Evolutionary conservation across 2,888 invertebrate genomes (phyloP).

Genomic region (Melanotus villosus): DNA sequence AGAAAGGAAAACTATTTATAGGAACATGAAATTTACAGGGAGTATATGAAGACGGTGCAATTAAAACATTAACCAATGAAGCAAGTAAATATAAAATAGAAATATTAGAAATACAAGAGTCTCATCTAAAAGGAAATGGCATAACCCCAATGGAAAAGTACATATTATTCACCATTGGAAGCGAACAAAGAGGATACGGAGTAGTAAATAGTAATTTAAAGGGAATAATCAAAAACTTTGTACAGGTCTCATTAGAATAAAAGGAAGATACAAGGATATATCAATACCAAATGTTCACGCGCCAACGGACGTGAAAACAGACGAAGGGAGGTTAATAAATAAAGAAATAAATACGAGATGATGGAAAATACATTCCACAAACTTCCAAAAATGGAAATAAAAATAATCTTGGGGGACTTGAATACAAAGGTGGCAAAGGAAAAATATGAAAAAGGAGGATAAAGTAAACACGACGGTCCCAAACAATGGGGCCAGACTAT

Average conservation of each 20-base stretch:
- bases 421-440: not conserved
- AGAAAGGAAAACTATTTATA: too few species aligned
- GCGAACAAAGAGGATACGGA: not conserved
- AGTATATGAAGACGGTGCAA: too few species aligned
- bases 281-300: not conserved
- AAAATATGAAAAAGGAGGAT: not conserved
- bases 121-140: not conserved
- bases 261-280: not conserved
- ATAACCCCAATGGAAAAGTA: not conserved
- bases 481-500: too few species aligned
- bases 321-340: not conserved
- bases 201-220: not conserved
- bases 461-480: not conserved
- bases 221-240: not conserved
- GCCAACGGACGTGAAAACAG: not conserved
- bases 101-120: not conserved
- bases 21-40: too few species aligned
- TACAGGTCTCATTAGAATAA: not conserved
- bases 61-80: too few species aligned
- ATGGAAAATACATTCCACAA: not conserved
- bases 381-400: not conserved
- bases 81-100: too few species aligned
- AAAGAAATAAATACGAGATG: not conserved
- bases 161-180: not conserved
- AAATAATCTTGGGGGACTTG: not conserved